Evolutionary conservation across 2,888 invertebrate species (phyloP), one percentile per base, ranked within the genome.

Genomic region (Mimumesa dahlbomi): DNA sequence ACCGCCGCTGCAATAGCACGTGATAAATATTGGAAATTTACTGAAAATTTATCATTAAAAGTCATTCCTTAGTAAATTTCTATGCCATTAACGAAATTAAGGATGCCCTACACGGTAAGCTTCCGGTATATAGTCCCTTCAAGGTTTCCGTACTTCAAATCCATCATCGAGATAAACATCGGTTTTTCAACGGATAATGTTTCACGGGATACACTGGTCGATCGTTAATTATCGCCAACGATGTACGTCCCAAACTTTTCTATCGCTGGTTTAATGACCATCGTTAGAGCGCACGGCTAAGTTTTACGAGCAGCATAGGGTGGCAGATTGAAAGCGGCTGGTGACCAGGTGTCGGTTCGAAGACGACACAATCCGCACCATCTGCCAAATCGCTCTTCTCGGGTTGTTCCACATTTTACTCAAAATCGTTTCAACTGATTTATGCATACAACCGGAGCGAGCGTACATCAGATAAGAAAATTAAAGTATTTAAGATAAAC

Each of bases 101-200:
- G 63, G 38, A 22, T 42, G 22, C 64, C 48, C 21, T 50, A 18
- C 43, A 25, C 56, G 22, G 34, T 46, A 38, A 45, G 72, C 69
- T 78, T 75, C 78, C 78, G 75, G 74, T 77, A 74, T 74, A 71
- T 62, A 54, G 65, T 57, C 73, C 68, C 49, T 48, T 54, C 49
- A 50, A 43, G 46, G 57, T 52, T 59, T 36, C 34, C n/a, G 40
- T 52, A 46, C 64, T 59, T 59, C 69, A 69, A 78, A 77, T 77
- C 75, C 77, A 78, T 78, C 79, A 73, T 57, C 73, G 62, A 79
- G 78, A 78, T 78, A 78, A 78, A 67, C 71, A 78, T 78, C 78
- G 71, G 64, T 75, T 75, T 78, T 79, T 78, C 79, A 75, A 45
- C 73, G 78, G 76, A 79, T 78, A 79, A 71, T 70, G 76, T 78